Base-by-base conservation (phyloP, 92 coral and sea anemone species). In the Bergia sp. region DNA sequence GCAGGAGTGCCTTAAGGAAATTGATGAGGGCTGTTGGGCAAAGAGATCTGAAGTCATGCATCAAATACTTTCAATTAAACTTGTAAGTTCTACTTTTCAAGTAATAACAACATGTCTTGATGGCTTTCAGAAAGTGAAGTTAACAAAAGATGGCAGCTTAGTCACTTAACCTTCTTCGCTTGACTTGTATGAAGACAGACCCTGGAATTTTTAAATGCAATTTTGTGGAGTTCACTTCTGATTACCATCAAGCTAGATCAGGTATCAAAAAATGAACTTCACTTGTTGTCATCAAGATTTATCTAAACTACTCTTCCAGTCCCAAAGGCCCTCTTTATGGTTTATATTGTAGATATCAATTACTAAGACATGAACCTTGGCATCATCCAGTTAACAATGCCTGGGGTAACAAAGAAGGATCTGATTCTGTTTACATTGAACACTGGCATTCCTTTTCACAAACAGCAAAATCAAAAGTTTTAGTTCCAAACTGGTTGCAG, bases 1-100 rank as follows among this genome's bases (percentile, higher is more conserved):
- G 45, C 1, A 88, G 81, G 64, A 89, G 45, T 10, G 66, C 85
- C 43, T 55, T 78, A 20, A 64, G 66, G 53, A 77, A 69, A 66
- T 15, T 67, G 92, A 87, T 92, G 91, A 85, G 73, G 41, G 92
- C 94, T 50, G 94, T 92, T 83, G 94, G 94, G 45, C 94, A 92
- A 87, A 82, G 92, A 49, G 94, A 87, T 87, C 87, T 90, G 92
- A 91, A 73, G 89, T 92, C 2, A 87, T 90, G 94, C 94, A 90
- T 53, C 91, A 92, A n/a, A 49, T 92, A 45, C 92, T 92, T 77
- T 87, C 86, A 82, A 79, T 88, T 0, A 83, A 91, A 84, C 86
- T 84, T 84, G 91, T 88, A 11, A 91, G 93, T 73, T 91, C 89
- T 37, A 13, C 93, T 39, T 91, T 91, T 53, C 93, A 93, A 64